phyloP scores from a whole-genome alignment of 2,797 vertebrate species.

The Discoglossus pictus region DNA sequence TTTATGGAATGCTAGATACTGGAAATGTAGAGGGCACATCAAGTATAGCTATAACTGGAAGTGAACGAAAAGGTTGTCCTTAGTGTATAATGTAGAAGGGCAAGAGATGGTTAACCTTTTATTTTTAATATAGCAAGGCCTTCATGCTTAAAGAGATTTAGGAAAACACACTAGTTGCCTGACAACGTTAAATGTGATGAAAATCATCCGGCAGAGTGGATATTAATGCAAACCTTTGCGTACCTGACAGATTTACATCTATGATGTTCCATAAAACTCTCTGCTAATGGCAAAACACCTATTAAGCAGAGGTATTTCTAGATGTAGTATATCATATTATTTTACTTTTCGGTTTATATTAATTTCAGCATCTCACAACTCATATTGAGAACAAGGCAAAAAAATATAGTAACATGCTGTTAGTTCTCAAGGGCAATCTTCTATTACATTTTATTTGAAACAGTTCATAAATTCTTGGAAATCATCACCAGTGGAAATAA shows the following conservation, averaged over 20 bases:
- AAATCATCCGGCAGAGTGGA: conserved; percentile 59
- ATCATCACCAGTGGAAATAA: no score
- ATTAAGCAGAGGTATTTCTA: conserved; percentile 72
- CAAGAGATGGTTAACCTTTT: conserved; percentile 51
- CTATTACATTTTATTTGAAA: conserved; percentile 56
- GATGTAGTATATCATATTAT: conserved; percentile 65
- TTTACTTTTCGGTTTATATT: conserved; percentile 70
- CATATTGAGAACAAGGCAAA: conserved; percentile 64
- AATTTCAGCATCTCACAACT: conserved; percentile 64
- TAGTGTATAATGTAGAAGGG: conserved; percentile 55
- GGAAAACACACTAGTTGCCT: conserved; percentile 59
- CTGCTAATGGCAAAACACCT: conserved; percentile 72
- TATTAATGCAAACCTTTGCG: conserved; percentile 71
- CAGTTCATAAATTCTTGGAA: conserved; percentile 52
- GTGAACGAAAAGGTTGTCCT: background rate
- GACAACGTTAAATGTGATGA: conserved; percentile 64
- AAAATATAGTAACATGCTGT: conserved; percentile 67
- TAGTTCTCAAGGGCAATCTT: conserved; percentile 69
- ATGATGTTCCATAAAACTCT: conserved; percentile 69
- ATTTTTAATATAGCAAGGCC: conserved; percentile 56
- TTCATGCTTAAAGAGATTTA: conserved; percentile 56
- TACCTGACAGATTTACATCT: conserved; percentile 73
- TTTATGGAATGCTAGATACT: no score
- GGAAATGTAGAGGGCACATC: background rate
- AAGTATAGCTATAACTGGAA: conserved; percentile 15